A percentile compares a stretch with the other conserved stretches of the same genome.
Evolutionary conservation across 2,797 vertebrate genomes (phyloP).

Genomic region (Zenarchopterus dispar): DNA sequence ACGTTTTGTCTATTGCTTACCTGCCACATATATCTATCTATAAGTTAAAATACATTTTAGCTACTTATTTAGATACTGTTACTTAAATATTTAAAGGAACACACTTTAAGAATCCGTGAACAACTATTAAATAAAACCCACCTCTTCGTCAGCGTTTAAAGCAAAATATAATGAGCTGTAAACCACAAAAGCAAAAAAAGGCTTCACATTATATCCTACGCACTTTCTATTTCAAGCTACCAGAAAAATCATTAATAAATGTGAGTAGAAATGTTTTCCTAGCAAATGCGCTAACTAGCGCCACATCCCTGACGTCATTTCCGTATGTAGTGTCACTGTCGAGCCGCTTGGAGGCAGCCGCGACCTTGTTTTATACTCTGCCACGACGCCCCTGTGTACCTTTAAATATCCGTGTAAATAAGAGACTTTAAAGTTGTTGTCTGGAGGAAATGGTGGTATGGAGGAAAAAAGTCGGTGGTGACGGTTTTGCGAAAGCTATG

Average conservation of each 20-base stretch:
- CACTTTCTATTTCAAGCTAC: neutral
- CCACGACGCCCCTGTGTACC: neutral
- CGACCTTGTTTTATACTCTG: no score
- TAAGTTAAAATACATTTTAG: no score
- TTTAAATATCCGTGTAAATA: neutral
- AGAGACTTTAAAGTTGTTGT: neutral
- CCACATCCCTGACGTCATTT: constrained; percentile 18
- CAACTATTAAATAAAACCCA: constrained; percentile 17
- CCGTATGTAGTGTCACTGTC: constrained; percentile 28
- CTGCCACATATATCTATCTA: no score
- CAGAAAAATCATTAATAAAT: neutral
- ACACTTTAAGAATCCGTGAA: no score
- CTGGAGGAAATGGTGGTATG: no score
- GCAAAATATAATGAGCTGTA: neutral
- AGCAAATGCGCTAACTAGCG: constrained; percentile 16
- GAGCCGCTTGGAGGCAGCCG: neutral
- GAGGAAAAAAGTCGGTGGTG: no score
- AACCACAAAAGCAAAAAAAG: neutral
- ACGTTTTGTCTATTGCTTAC: no score
- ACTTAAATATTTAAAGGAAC: no score
- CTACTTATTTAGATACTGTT: no score
- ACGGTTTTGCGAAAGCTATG: neutral
- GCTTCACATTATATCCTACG: no score
- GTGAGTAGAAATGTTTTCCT: neutral
- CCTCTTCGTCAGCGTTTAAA: constrained; percentile 29